Evolutionary conservation across 2,113 vertebrate species (phyloP).

Genomic region (Strix uralensis): DNA sequence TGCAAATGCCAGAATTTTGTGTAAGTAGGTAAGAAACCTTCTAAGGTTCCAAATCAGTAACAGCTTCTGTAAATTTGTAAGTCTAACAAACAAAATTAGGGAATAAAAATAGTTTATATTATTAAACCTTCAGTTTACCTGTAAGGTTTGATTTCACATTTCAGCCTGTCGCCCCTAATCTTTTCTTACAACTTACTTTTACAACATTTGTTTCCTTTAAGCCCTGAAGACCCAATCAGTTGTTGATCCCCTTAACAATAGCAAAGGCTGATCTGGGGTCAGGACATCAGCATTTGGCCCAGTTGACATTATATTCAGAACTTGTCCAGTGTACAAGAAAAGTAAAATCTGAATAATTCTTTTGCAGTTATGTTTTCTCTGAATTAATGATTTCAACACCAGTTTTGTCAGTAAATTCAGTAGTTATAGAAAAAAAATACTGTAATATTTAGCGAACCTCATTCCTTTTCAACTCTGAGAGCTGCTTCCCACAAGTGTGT

Average conservation of each 20-base stretch:
- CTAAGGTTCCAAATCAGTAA: background rate
- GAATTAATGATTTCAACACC: background rate
- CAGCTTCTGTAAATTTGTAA: background rate
- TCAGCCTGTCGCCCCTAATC: background rate
- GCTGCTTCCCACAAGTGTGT: background rate
- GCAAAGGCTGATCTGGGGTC: background rate
- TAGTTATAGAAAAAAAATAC: background rate
- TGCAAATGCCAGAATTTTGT: background rate
- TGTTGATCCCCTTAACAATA: background rate
- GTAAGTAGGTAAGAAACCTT: background rate
- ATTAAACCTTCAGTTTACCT: background rate
- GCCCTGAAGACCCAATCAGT: background rate
- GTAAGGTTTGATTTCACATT: background rate
- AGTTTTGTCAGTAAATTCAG: slow-evolving; percentile 2
- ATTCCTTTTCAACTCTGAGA: background rate
- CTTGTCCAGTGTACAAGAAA: background rate
- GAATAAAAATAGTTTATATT: background rate
- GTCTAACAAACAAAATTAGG: background rate
- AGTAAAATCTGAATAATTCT: background rate
- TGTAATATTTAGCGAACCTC: background rate
- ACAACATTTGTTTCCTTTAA: background rate
- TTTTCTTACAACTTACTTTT: background rate
- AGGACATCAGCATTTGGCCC: background rate
- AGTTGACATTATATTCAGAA: background rate
- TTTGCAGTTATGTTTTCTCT: background rate